Evolutionary conservation across 1,140 invertebrate genomes (phyloP).

Genomic region (Drosophila hydei): DNA sequence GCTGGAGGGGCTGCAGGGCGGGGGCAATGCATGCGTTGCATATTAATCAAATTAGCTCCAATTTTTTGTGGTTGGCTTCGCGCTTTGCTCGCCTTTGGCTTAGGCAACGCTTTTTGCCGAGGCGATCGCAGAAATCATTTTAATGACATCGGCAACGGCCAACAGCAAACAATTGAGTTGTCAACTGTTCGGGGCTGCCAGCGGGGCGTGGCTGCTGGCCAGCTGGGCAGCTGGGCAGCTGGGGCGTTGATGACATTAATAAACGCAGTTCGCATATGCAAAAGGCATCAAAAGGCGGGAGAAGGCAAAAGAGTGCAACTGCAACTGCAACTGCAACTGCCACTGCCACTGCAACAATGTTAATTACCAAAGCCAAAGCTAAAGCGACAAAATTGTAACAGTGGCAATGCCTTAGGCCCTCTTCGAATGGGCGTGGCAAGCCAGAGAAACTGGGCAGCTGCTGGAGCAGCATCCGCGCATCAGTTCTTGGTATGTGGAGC

Average conservation of each 20-base stretch:
- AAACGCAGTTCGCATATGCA: constrained; percentile 71
- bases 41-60: constrained; percentile 81
- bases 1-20: not conserved
- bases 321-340: constrained; percentile 24
- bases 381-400: constrained; percentile 76
- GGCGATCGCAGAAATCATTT: constrained; percentile 68
- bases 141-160: constrained; percentile 66
- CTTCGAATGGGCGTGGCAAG: constrained; percentile 48
- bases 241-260: constrained; percentile 78
- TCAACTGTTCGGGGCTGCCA: constrained; percentile 6
- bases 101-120: constrained; percentile 45
- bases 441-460: constrained; percentile 16
- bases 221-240: constrained; percentile 20
- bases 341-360: constrained; percentile 40
- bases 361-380: constrained; percentile 49
- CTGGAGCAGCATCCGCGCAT: constrained; percentile 6
- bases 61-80: constrained; percentile 51
- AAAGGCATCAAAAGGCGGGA: constrained; percentile 35
- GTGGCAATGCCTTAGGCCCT: constrained; percentile 55
- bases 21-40: constrained; percentile 45
- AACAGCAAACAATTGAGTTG: constrained; percentile 40
- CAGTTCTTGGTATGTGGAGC: constrained; percentile 27
- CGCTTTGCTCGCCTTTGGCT: constrained; percentile 46
- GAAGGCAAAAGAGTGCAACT: not conserved
- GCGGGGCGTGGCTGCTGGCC: constrained; percentile 12